Base-by-base conservation (phyloP, 2,113 vertebrate species). In the Cepphus grylle region DNA sequence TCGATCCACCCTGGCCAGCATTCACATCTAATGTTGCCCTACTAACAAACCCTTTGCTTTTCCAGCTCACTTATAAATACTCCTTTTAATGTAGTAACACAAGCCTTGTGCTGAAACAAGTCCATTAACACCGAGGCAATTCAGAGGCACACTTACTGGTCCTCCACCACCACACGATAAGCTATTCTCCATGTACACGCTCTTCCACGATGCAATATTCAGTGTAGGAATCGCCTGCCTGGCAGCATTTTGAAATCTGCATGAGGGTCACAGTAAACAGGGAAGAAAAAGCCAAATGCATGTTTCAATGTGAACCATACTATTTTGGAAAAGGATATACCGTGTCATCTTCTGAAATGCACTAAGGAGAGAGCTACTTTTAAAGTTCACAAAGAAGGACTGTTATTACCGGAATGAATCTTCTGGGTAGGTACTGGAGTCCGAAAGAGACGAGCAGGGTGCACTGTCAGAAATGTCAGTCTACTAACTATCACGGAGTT, bases 111-210 rank as follows among this genome's bases (percentile, higher is more conserved):
- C 58, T 71, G 42, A 47, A 49, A 13, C 13, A 45, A 40, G 53
- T 17, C 1, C 0, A 20, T 16, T 36, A n/a, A 20, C 25, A 58
- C 43, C 0, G 0, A 30, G 18, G 34, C 17, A 17, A 4, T 17
- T 6, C 34, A 15, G 40, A 32, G 49, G 47, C 47, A 52, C 12
- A 3, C 42, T 55, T 23, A 16, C 29, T 20, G 40, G 11, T 65
- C 12, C 49, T 53, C 34, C 43, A 7, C 47, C 7, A 25, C 61
- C 52, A 26, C 42, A 9, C 0, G 1, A n/a, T 11, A 13, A 59
- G 26, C 26, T 49, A 0, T 43, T 45, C 34, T 58, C 49, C 43
- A 10, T 0, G 0, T 30, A 21, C 45, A 3, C 16, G 4, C 15
- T 40, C 38, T 72, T 62, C 73, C 53, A 20, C 4, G 0, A 15